Base-by-base conservation (phyloP, 2,888 invertebrate species). In the Carpatolechia fugitivella region DNA sequence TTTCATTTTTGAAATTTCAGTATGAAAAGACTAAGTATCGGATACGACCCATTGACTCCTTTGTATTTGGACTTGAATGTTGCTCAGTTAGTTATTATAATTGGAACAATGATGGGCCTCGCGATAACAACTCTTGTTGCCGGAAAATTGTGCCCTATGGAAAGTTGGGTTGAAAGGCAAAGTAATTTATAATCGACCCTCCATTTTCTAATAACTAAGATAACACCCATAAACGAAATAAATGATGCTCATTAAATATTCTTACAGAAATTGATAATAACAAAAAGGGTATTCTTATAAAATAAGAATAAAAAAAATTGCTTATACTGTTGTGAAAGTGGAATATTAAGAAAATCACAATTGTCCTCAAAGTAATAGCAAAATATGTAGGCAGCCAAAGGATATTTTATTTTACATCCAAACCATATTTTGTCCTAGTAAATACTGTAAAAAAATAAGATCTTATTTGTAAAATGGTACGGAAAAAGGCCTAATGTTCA, bases 141-240 rank as follows among this genome's bases (percentile, higher is more conserved):
- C 7, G 6, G 47, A 14, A 47, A 47, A 47, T 47, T 30, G 47
- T 8, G 30, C 31, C 29, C 44, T n/a, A 44, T 44, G 44, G 29
- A 52, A 51, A 40, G 36, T 51, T 14, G 8, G 35, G 16, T 44
- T 10, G 31, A 46, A 33, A 35, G 35, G 30, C 13, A 18, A 33
- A 3, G 14, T 44, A 44, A 35, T 35, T 52, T 24, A 44, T 33
- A 13, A 7, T 30, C 11, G 44, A 14, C 41, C 18, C 31, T 46
- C 29, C 30, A 52, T 41, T 52, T 41, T 41, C 41, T 40, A 31
- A 52, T 52, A 52, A 52, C 52, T 52, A 31, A 31, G 44, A 33
- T 52, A 24, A 41, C 40, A 31, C n/a, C 31, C 31, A 52, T 41
- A 41, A 31, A 18, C 8, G 16, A 40, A 40, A 30, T 52, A 48